A percentile compares a stretch with the other conserved stretches of the same genome.
Evolutionary conservation across 1,140 invertebrate genomes (phyloP).

Genomic region (Neelides sp.): DNA sequence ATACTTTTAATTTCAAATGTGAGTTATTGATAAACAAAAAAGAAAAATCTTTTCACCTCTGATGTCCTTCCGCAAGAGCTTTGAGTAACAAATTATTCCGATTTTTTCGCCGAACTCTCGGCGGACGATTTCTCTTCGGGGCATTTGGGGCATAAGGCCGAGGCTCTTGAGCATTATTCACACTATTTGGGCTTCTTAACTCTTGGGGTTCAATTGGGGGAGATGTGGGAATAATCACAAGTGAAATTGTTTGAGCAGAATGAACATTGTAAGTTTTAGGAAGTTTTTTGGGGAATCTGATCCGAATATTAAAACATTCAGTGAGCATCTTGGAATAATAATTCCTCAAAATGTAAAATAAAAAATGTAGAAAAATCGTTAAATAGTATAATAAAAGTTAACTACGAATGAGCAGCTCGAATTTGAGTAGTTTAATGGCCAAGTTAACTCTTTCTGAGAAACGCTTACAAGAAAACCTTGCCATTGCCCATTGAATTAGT

Average conservation of each 20-base stretch:
- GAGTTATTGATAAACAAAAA: no score
- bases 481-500: no score
- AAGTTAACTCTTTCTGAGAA: no score
- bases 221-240: background rate
- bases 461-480: no score
- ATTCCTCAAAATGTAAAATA: no score
- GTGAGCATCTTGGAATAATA: conserved; percentile 28
- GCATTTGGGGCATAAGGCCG: conserved; percentile 3
- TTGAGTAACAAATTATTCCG: conserved; percentile 16
- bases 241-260: background rate
- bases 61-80: conserved; percentile 22
- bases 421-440: no score
- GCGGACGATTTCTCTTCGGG: conserved; percentile 10
- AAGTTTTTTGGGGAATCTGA: conserved; percentile 26
- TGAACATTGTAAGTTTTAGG: conserved; percentile 13
- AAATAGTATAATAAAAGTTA: no score
- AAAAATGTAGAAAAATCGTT: no score
- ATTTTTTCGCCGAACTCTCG: background rate
- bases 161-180: background rate
- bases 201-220: no score
- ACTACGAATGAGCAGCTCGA: no score
- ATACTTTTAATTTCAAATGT: background rate
- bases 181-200: background rate
- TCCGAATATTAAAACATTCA: conserved; percentile 25
- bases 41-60: no score